A percentile compares a stretch with the other conserved stretches of the same genome.
phyloP scores from a whole-genome alignment of 1,140 invertebrate species.

The Ostrea edulis region DNA sequence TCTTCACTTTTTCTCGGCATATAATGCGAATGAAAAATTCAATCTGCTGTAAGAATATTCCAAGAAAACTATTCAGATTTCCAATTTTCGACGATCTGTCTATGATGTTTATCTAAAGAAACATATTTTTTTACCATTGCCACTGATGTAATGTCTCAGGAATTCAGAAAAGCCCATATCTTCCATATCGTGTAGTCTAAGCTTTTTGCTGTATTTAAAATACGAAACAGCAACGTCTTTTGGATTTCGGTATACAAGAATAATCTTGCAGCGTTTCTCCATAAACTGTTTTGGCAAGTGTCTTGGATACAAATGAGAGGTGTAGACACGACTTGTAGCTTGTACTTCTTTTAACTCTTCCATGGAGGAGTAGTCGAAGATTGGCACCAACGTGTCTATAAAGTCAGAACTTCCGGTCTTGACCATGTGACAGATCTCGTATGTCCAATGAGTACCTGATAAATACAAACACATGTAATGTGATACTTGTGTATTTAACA shows the following conservation, averaged over 20 bases:
- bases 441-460: not conserved
- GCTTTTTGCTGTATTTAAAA: not conserved
- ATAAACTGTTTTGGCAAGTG: not conserved
- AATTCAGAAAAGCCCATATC: not conserved
- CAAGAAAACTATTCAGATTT: no score
- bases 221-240: conserved; percentile 29
- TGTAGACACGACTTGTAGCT: not conserved
- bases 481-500: no score
- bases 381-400: not conserved
- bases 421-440: not conserved
- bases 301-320: conserved; percentile 2
- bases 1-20: no score
- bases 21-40: no score
- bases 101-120: no score
- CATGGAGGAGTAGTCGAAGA: not conserved
- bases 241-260: not conserved
- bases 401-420: not conserved
- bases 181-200: not conserved
- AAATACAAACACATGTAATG: not conserved
- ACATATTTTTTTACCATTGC: not conserved
- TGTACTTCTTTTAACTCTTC: not conserved
- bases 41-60: no score
- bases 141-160: not conserved
- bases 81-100: not conserved
- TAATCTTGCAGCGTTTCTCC: not conserved